phyloP scores from a whole-genome alignment of 2,888 invertebrate genomes.

The Trichopoda pennipes region DNA sequence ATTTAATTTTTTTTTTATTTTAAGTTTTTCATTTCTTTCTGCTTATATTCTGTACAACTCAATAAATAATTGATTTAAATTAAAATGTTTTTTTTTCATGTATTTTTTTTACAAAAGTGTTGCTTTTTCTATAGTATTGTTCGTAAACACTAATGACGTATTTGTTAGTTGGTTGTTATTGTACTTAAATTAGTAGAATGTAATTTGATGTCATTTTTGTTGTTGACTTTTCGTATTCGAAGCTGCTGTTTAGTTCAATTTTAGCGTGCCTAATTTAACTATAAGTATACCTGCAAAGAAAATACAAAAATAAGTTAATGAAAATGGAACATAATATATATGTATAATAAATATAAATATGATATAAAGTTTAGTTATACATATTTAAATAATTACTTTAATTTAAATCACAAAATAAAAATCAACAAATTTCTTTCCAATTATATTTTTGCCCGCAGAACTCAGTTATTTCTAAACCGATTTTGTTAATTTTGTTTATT shows the following conservation, averaged over 20 bases:
- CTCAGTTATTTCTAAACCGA: too few species aligned
- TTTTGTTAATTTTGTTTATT: too few species aligned
- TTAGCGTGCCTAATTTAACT: background rate
- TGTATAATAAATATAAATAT: too few species aligned
- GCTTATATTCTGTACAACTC: constrained; percentile 17
- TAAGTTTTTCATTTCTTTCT: background rate
- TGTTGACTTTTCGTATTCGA: constrained; percentile 7
- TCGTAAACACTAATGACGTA: constrained; percentile 30
- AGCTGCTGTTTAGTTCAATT: constrained; percentile 20
- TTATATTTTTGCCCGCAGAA: too few species aligned
- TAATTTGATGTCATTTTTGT: constrained; percentile 24
- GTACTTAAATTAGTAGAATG: constrained; percentile 37
- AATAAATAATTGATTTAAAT: constrained; percentile 53
- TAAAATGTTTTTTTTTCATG: constrained; percentile 3
- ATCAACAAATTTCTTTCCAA: too few species aligned
- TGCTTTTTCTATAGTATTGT: constrained; percentile 14
- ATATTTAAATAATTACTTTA: too few species aligned
- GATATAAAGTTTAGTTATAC: too few species aligned
- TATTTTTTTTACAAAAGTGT: constrained; percentile 5
- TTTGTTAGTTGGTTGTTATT: constrained; percentile 41
- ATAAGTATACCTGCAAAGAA: constrained; percentile 54
- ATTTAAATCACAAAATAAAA: too few species aligned
- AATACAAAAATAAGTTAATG: background rate
- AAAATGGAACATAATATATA: background rate
- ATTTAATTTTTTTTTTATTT: constrained; percentile 20